A percentile compares a stretch with the other conserved stretches of the same genome.
phyloP scores from a whole-genome alignment of 2,797 vertebrate genomes.

The Valencia hispanica region DNA sequence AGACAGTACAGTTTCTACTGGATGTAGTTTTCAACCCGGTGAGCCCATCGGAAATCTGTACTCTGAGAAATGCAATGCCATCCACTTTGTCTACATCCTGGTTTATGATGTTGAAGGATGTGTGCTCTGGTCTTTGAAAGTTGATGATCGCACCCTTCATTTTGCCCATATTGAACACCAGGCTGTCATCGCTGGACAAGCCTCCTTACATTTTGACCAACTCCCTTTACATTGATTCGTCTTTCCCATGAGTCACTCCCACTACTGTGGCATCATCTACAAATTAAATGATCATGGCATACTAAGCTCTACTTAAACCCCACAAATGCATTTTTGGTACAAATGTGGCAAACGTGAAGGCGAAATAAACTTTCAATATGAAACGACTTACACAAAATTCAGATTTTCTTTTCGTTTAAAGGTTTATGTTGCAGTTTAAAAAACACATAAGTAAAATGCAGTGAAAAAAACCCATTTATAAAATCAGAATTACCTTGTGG shows the following conservation, averaged over 20 bases:
- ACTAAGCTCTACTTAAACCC: neutral
- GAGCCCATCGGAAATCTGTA: neutral
- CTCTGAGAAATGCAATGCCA: neutral
- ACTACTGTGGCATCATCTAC: neutral
- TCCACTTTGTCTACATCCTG: too few species aligned
- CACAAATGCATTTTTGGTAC: neutral
- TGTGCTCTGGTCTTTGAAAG: neutral
- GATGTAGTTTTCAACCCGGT: neutral
- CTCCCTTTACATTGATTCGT: neutral
- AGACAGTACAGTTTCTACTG: neutral
- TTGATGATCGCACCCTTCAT: neutral
- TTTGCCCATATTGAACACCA: neutral
- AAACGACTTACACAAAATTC: neutral
- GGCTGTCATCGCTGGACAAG: neutral
- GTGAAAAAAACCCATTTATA: too few species aligned
- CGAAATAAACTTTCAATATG: neutral
- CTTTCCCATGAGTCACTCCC: neutral
- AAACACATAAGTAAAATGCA: neutral
- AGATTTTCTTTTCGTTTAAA: neutral
- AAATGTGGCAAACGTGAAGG: neutral
- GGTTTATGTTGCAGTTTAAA: neutral
- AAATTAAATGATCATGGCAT: neutral
- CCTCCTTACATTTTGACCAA: neutral
- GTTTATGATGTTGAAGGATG: neutral
- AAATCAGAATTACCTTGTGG: too few species aligned